Percentiles rank a stretch among this genome's conserved stretches.
phyloP scores from a whole-genome alignment of 2,113 vertebrate genomes.

The Tyrannus savana region DNA sequence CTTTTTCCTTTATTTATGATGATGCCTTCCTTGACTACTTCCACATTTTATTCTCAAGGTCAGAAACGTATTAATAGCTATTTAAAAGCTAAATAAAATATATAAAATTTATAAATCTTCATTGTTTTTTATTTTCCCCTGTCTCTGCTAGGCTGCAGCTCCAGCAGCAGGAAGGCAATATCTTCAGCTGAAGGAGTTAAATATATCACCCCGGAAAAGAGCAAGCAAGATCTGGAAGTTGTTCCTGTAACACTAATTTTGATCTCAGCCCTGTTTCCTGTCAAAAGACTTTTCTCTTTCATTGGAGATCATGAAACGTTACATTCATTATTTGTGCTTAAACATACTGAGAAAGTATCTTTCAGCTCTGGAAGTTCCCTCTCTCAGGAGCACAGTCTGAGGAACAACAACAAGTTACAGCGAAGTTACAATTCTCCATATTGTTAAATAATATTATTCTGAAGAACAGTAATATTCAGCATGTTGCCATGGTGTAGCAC shows the following conservation, averaged over 20 bases:
- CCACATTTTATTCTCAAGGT: not conserved
- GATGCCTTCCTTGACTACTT: not conserved
- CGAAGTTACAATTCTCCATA: not conserved
- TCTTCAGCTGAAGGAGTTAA: conserved; percentile 8
- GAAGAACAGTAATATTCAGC: not conserved
- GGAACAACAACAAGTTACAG: not conserved
- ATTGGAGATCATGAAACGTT: not conserved
- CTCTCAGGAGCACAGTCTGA: not conserved
- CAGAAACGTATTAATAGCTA: not conserved
- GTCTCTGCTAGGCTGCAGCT: not conserved
- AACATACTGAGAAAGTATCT: not conserved
- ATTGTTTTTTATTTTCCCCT: not conserved
- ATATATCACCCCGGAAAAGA: not conserved
- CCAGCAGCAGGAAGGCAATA: not conserved
- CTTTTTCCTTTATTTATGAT: conserved; percentile 1
- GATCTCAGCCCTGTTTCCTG: conserved; percentile 10
- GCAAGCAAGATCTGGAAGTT: conserved; percentile 3
- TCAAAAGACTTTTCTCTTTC: not conserved
- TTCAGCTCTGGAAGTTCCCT: not conserved
- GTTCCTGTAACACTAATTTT: conserved; percentile 9
- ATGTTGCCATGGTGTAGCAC: conserved; percentile 17
- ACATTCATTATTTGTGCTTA: not conserved
- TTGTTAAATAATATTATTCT: not conserved
- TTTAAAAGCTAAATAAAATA: not conserved
- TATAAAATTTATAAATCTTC: not conserved